Evolutionary conservation across 2,113 vertebrate genomes (phyloP).

Genomic region (Marcusenius ussheri): DNA sequence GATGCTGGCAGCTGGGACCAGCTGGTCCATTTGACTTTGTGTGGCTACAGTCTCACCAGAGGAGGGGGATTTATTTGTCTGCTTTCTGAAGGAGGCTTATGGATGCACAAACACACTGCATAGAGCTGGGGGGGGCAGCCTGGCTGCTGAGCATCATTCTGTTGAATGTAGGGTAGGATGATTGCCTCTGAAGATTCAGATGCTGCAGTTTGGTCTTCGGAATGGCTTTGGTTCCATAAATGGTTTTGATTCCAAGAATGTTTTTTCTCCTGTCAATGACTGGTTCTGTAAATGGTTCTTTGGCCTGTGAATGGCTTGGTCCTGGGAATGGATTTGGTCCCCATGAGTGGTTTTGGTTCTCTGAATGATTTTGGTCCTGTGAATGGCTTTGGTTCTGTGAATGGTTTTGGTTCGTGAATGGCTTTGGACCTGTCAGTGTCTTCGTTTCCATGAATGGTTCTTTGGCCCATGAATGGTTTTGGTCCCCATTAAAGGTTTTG

Average conservation of each 20-base stretch:
- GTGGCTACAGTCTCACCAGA: background rate
- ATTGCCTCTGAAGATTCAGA: background rate
- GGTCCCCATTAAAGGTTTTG: background rate
- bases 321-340: background rate
- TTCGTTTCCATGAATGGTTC: background rate
- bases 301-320: background rate
- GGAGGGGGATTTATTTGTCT: background rate
- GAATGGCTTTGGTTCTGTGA: background rate
- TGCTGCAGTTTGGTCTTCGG: background rate
- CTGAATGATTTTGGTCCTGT: background rate
- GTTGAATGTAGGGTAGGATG: background rate
- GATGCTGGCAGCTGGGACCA: constrained; percentile 13
- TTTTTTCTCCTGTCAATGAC: background rate
- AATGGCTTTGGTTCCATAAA: background rate
- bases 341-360: background rate
- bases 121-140: background rate
- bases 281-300: background rate
- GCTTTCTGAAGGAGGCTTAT: background rate
- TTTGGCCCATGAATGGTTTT: background rate
- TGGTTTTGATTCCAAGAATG: background rate
- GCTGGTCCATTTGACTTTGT: background rate
- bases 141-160: background rate
- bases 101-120: background rate
- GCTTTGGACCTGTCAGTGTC: background rate
- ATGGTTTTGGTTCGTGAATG: background rate